Conservation (phyloP, 2,888 invertebrate species). For the Drosophila birchii region DNA sequence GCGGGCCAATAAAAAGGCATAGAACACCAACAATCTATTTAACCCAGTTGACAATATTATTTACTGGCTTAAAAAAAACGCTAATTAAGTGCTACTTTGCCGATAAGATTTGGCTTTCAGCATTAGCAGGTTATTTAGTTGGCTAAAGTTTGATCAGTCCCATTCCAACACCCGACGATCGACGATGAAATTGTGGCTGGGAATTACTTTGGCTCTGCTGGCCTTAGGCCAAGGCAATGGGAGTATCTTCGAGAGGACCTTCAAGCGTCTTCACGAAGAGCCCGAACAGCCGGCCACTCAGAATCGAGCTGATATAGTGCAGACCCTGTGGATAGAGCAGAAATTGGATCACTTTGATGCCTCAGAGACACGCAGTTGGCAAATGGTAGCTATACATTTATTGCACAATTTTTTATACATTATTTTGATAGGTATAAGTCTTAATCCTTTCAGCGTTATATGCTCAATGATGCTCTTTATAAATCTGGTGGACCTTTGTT, state of each 20-base stretch:
- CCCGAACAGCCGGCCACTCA: conserved; percentile 81
- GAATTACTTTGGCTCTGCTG: conserved; percentile 39
- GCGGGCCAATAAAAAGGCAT: conserved; percentile 10
- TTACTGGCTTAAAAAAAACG: conserved; percentile 42
- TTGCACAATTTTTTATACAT: not conserved
- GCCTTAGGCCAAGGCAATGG: conserved; percentile 36
- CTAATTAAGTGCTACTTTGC: conserved; percentile 38
- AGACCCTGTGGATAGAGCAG: conserved; percentile 86
- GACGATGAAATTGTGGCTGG: conserved; percentile 54
- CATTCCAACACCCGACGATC: conserved; percentile 42
- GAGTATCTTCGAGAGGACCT: conserved; percentile 73
- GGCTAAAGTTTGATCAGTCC: conserved; percentile 41
- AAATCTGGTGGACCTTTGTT: conserved; percentile 87
- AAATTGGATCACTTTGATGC: conserved; percentile 87
- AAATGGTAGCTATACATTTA: conserved; percentile 82
- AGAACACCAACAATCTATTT: conserved; percentile 28
- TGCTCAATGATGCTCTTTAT: conserved; percentile 85
- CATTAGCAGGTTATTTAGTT: conserved; percentile 28
- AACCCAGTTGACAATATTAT: conserved; percentile 31
- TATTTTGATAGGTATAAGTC: not conserved
- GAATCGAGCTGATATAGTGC: conserved; percentile 62
- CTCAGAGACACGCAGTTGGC: conserved; percentile 86
- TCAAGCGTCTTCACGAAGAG: conserved; percentile 83
- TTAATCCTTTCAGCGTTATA: conserved; percentile 84
- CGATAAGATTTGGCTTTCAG: conserved; percentile 52